Base-by-base conservation (phyloP, 1,140 invertebrate genomes). In the Hycleus phaleratus region DNA sequence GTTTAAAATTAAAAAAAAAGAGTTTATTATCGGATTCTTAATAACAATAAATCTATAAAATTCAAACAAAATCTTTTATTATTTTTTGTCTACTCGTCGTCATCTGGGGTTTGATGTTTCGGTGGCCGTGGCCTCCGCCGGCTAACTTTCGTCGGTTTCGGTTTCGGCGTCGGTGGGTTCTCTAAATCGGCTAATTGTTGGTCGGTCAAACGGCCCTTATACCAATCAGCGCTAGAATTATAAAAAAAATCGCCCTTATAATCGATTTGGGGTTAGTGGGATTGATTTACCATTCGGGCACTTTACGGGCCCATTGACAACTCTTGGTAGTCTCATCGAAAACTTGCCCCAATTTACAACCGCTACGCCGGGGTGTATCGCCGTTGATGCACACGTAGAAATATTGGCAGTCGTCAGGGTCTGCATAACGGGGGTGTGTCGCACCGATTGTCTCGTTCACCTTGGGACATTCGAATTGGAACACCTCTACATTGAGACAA, bases 341-440 rank as follows among this genome's bases (percentile, higher is more conserved):
- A 6, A 90, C 93, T 70, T 91, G 90, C n/a, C 92, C 92, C 26
- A 88, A 77, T 71, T 90, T 90, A 75, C 93, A 95, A 1, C 91
- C 91, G 58, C 85, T 90, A 24, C 89, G 78, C 46, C 91, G 78
- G 0, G 92, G 91, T 12, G 84, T 81, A 66, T 89, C 82, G 1
- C 90, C 90, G 66, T 93, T 91, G 47, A 94, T 87, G 71, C 92
- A 94, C 1, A 95, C 90, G 72, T 92, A 95, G 76, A 94, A 94
- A 76, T 82, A 93, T 71, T 93, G 90, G 64, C 92, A 95, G 69
- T 95, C 91, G 42, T 90, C 87, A n/a, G 85, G 84, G 72, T 93
- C 90, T 1, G 90, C 81, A 68, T 92, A 93, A 0, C 91, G 80
- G 0, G 91, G 90, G 76, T 95, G 90, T 1, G 87, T 87, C 1